Conservation (phyloP, 2,113 vertebrate species). For the Erpornis zantholeuca region DNA sequence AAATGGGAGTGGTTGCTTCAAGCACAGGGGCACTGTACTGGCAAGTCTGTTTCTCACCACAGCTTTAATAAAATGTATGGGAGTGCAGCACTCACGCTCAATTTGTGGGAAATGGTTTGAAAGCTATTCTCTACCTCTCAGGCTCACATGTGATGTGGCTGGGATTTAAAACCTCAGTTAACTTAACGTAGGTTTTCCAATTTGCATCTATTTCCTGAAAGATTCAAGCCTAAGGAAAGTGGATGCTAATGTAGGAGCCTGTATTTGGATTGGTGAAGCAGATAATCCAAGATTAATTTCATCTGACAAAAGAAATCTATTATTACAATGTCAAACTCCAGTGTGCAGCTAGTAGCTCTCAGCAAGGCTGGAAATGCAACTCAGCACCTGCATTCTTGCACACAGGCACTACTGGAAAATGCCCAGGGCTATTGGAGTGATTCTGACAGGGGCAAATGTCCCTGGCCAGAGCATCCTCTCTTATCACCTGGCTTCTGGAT, state of each 20-base stretch:
- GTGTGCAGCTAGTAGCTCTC: not conserved
- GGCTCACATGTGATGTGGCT: not conserved
- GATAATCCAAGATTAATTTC: constrained; percentile 74
- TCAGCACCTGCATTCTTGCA: not conserved
- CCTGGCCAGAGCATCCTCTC: not conserved
- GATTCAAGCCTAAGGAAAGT: constrained; percentile 56
- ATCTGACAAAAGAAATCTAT: constrained; percentile 64
- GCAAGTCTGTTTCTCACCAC: not conserved
- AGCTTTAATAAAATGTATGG: constrained; percentile 14
- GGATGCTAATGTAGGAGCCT: constrained; percentile 55
- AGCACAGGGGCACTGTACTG: not conserved
- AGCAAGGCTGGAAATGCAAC: constrained; percentile 5
- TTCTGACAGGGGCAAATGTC: not conserved
- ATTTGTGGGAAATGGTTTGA: constrained; percentile 40
- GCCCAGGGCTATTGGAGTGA: not conserved
- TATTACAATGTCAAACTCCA: constrained; percentile 44
- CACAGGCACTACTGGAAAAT: not conserved
- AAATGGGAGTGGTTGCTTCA: not conserved
- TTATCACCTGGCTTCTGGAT: not conserved
- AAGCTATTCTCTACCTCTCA: constrained; percentile 6
- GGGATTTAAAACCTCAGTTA: constrained; percentile 39
- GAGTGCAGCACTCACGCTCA: not conserved
- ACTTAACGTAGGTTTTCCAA: constrained; percentile 29
- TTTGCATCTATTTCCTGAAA: constrained; percentile 65
- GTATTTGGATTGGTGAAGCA: constrained; percentile 67